phyloP scores from a whole-genome alignment of 23 tunicate genomes.

The Corella eumyota region DNA sequence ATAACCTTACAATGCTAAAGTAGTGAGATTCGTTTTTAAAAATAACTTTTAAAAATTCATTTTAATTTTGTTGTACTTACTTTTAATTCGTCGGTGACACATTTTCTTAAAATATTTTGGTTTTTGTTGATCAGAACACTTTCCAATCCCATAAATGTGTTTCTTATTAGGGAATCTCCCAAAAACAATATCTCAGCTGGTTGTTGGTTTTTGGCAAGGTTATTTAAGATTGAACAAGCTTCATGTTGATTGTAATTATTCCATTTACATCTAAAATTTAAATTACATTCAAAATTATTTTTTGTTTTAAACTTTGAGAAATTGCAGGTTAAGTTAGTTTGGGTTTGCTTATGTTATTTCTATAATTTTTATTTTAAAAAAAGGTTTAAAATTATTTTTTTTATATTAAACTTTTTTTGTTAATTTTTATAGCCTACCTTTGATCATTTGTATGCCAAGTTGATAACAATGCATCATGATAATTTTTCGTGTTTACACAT shows the following conservation, averaged over 20 bases:
- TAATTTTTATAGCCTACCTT: conserved; percentile 10
- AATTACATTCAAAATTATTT: too few relatives aligned
- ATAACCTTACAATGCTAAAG: too few relatives aligned
- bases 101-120: background rate
- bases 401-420: too few relatives aligned
- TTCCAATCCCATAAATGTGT: conserved; percentile 23
- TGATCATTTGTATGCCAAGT: conserved; percentile 17
- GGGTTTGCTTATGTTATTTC: too few relatives aligned
- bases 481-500: conserved; percentile 10
- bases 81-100: conserved; percentile 12
- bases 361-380: too few relatives aligned
- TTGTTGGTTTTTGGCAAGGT: background rate
- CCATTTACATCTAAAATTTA: conserved; percentile 10
- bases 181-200: conserved; percentile 15
- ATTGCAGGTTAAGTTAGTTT: too few relatives aligned
- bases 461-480: conserved; percentile 7
- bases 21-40: background rate
- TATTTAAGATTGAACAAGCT: conserved; percentile 17
- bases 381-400: too few relatives aligned
- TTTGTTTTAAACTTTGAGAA: too few relatives aligned
- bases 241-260: conserved; percentile 4
- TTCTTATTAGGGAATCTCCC: conserved; percentile 45
- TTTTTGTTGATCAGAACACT: conserved; percentile 7
- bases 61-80: conserved; percentile 7
- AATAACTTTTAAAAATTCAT: too few relatives aligned